Evolutionary conservation across 2,113 vertebrate species (phyloP).

Genomic region (Falco punctatus): DNA sequence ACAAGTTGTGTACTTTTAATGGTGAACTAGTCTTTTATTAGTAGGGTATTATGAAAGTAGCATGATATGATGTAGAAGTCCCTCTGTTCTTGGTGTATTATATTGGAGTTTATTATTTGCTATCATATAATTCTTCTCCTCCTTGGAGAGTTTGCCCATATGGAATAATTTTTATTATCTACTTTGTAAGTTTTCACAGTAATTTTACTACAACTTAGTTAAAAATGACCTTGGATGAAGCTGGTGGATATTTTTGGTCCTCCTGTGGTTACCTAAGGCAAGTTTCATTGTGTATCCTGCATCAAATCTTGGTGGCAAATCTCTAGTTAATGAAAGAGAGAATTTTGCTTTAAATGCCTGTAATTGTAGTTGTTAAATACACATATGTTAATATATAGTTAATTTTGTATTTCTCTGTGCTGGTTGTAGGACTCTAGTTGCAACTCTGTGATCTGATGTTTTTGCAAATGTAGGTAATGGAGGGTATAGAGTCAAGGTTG

Average conservation of each 20-base stretch:
- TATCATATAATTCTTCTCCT: not conserved
- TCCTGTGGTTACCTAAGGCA: slow-evolving; percentile 58
- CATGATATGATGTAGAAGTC: not conserved
- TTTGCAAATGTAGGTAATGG: not conserved
- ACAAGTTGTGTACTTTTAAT: not conserved
- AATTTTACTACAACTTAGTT: slow-evolving; percentile 45
- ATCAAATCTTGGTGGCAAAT: slow-evolving; percentile 22
- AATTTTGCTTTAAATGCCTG: not conserved
- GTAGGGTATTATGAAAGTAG: not conserved
- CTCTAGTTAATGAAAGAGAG: slow-evolving; percentile 27
- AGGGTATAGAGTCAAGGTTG: not conserved
- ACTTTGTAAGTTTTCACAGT: not conserved
- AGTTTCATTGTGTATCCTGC: not conserved
- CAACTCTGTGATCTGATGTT: not conserved
- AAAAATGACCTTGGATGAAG: slow-evolving; percentile 51
- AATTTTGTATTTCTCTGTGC: not conserved
- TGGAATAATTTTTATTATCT: slow-evolving; percentile 45
- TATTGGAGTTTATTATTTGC: slow-evolving; percentile 8
- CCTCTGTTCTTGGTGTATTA: not conserved
- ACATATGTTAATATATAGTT: not conserved
- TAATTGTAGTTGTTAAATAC: slow-evolving; percentile 1
- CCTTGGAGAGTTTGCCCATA: not conserved
- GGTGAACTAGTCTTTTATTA: not conserved
- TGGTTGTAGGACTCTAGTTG: not conserved
- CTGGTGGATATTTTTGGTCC: not conserved